phyloP scores from a whole-genome alignment of 2,797 vertebrate genomes.

The Darevskia nairensis region DNA sequence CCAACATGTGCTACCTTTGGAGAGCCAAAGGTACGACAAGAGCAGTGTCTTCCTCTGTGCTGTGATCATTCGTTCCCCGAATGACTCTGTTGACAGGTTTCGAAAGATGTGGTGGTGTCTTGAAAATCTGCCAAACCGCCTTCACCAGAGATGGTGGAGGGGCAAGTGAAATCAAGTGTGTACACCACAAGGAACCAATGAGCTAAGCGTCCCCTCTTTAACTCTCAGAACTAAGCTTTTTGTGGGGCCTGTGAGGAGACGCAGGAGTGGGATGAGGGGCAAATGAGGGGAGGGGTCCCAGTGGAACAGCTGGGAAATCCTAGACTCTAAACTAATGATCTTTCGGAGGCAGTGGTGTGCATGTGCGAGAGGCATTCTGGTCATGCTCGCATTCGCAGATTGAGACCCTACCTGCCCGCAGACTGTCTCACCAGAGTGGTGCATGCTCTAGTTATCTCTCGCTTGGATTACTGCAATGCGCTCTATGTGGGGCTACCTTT shows the following conservation, averaged over 20 bases:
- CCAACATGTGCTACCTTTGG: neutral
- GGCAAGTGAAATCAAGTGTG: neutral
- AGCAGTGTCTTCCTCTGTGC: neutral
- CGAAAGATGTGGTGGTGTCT: neutral
- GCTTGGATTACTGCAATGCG: too few species aligned
- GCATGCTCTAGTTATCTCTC: too few species aligned
- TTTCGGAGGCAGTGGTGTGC: too few species aligned
- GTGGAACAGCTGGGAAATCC: too few species aligned
- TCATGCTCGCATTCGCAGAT: too few species aligned
- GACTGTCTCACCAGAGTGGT: too few species aligned
- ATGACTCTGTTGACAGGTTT: neutral
- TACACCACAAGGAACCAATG: neutral
- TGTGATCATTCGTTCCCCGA: neutral
- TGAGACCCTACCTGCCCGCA: neutral
- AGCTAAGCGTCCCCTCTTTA: too few species aligned
- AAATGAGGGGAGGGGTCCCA: too few species aligned
- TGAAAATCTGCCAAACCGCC: neutral
- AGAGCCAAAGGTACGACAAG: neutral
- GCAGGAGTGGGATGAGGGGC: too few species aligned
- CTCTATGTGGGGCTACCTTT: too few species aligned
- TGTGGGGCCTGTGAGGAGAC: neutral
- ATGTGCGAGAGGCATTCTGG: too few species aligned
- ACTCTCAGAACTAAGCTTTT: neutral
- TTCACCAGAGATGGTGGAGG: neutral
- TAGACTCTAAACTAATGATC: too few species aligned